Percentiles rank a stretch among this genome's conserved stretches.
Evolutionary conservation across 2,113 vertebrate species (phyloP).

Genomic region (Brevimyrus niger): DNA sequence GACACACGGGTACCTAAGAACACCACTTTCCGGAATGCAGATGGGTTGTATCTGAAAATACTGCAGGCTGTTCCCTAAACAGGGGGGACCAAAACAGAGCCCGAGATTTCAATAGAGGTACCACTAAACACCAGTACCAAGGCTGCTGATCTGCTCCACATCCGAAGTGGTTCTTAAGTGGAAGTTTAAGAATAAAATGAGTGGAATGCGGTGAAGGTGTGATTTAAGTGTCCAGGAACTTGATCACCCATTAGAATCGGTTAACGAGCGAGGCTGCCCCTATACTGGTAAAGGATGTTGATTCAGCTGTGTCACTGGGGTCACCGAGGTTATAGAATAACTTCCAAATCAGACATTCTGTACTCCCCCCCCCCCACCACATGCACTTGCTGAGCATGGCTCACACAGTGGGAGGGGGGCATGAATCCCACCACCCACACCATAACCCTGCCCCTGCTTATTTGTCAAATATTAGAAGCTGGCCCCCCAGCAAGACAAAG

Average conservation of each 20-base stretch:
- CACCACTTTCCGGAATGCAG: background rate
- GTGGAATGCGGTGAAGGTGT: background rate
- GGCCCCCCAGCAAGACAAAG: background rate
- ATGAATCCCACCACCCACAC: background rate
- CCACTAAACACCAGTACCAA: constrained; percentile 4
- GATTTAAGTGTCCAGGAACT: background rate
- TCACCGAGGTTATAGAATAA: background rate
- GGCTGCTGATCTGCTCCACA: constrained; percentile 44
- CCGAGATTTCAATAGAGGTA: constrained; percentile 7
- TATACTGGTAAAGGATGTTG: background rate
- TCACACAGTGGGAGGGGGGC: background rate
- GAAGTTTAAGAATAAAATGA: constrained; percentile 37
- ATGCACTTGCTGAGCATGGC: background rate
- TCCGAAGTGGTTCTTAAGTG: constrained; percentile 40
- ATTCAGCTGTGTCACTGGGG: background rate
- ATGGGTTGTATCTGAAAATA: background rate
- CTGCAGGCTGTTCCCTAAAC: background rate
- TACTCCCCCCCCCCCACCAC: too few relatives aligned
- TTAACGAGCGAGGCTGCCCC: background rate
- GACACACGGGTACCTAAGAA: background rate
- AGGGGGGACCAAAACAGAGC: background rate
- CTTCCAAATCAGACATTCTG: background rate
- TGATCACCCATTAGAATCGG: background rate
- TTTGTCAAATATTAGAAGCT: too few relatives aligned
- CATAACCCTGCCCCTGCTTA: background rate